A percentile compares a stretch with the other conserved stretches of the same genome.
Conservation (phyloP, 1,140 invertebrate genomes). For the Eurosta solidaginis region DNA sequence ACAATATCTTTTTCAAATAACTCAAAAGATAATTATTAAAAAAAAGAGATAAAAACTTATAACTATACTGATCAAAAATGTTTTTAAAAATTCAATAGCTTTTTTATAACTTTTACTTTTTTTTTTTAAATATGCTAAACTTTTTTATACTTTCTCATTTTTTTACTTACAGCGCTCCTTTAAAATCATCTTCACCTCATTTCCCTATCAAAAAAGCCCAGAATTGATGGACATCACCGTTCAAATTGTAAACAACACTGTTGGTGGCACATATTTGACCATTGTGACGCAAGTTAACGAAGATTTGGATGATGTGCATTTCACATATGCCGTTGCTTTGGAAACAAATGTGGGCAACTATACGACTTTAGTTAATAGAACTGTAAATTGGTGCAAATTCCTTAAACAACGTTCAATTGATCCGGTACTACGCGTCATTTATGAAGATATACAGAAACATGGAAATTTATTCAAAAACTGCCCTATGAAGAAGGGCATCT, state of each 20-base stretch:
- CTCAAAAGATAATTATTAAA: background rate
- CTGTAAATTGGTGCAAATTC: slow-evolving; percentile 47
- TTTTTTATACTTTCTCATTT: background rate
- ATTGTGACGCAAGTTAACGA: slow-evolving; percentile 35
- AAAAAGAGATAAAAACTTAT: background rate
- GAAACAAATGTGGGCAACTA: slow-evolving; percentile 44
- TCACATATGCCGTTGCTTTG: slow-evolving; percentile 37
- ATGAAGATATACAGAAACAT: slow-evolving; percentile 45
- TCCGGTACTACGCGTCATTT: slow-evolving; percentile 40
- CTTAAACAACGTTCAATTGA: slow-evolving; percentile 45
- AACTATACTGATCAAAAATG: background rate
- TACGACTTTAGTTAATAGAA: slow-evolving; percentile 40
- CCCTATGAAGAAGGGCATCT: slow-evolving; percentile 44
- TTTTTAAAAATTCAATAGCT: background rate
- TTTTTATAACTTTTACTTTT: no score
- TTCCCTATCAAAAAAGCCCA: slow-evolving; percentile 41
- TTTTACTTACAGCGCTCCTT: slow-evolving; percentile 48
- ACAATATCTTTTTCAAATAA: no score
- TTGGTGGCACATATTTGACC: slow-evolving; percentile 36
- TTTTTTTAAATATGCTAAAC: background rate
- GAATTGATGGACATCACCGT: slow-evolving; percentile 43
- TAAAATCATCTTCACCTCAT: slow-evolving; percentile 44
- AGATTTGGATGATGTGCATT: slow-evolving; percentile 41
- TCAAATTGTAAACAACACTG: slow-evolving; percentile 41
- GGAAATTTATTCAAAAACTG: slow-evolving; percentile 47